Conservation (phyloP, 2,797 vertebrate species). For the Craterocephalus amniculus region DNA sequence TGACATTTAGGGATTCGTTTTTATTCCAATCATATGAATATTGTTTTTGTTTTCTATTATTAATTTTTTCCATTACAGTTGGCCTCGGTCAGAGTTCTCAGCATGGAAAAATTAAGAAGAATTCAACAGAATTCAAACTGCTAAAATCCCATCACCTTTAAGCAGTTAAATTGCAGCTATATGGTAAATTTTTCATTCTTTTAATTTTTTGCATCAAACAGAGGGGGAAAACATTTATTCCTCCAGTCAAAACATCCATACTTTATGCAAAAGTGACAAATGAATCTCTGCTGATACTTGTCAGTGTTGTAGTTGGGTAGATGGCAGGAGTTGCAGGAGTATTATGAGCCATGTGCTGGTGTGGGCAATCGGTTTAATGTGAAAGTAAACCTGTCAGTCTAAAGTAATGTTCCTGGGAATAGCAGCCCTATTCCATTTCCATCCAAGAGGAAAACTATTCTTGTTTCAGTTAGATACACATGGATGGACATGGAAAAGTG, state of each 20-base stretch:
- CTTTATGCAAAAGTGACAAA: constrained; percentile 2
- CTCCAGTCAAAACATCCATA: constrained; percentile 19
- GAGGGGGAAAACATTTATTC: neutral
- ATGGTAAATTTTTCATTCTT: neutral
- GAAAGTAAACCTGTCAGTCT: constrained; percentile 64
- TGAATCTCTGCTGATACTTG: constrained; percentile 22
- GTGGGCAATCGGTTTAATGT: constrained; percentile 59
- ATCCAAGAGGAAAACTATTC: constrained; percentile 65
- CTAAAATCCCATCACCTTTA: no score
- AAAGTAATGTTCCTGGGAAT: constrained; percentile 61
- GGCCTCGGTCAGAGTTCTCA: no score
- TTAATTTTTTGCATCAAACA: neutral
- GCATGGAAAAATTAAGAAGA: no score
- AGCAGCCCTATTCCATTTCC: constrained; percentile 51
- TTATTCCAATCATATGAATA: neutral
- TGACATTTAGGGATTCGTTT: neutral
- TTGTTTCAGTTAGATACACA: constrained; percentile 73
- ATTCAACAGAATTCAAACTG: no score
- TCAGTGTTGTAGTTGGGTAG: constrained; percentile 22
- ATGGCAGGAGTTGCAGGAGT: constrained; percentile 34
- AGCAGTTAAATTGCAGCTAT: no score
- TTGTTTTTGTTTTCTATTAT: neutral
- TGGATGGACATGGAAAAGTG: constrained; percentile 64
- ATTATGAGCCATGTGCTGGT: constrained; percentile 51
- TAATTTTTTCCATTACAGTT: neutral